Evolutionary conservation across 2,113 vertebrate genomes (phyloP).

Genomic region (Cariama cristata): DNA sequence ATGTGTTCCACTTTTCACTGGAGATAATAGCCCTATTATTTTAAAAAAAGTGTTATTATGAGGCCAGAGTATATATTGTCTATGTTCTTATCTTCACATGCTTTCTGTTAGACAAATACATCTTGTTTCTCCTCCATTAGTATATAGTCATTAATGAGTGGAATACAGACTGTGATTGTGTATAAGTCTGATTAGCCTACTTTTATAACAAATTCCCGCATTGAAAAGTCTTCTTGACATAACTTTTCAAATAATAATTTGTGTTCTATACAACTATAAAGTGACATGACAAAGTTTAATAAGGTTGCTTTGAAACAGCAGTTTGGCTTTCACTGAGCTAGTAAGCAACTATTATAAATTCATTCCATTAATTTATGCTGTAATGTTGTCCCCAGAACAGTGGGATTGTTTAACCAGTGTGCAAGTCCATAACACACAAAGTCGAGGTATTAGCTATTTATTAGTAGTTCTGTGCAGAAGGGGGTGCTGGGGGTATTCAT

Average conservation of each 20-base stretch:
- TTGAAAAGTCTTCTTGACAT: too few species aligned
- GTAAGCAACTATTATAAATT: background rate
- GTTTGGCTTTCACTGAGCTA: too few species aligned
- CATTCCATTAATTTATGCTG: background rate
- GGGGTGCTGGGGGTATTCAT: too few species aligned
- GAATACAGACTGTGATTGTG: background rate
- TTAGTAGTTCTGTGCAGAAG: too few species aligned
- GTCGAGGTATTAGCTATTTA: too few species aligned
- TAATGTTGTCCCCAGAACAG: background rate
- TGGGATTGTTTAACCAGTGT: too few species aligned
- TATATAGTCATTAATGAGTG: background rate
- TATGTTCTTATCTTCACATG: background rate
- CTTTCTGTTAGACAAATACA: background rate
- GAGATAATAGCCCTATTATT: background rate
- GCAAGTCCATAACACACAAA: too few species aligned
- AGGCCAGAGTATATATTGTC: background rate
- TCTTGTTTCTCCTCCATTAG: background rate
- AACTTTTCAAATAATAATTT: too few species aligned
- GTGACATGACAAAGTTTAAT: too few species aligned
- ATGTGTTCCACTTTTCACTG: background rate
- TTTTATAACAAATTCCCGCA: too few species aligned
- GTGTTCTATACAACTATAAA: too few species aligned
- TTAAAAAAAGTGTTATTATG: background rate
- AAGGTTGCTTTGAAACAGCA: background rate
- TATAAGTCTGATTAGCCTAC: background rate